Base-by-base conservation (phyloP, 2,888 invertebrate genomes). In the Harpagoxenus sublaevis region DNA sequence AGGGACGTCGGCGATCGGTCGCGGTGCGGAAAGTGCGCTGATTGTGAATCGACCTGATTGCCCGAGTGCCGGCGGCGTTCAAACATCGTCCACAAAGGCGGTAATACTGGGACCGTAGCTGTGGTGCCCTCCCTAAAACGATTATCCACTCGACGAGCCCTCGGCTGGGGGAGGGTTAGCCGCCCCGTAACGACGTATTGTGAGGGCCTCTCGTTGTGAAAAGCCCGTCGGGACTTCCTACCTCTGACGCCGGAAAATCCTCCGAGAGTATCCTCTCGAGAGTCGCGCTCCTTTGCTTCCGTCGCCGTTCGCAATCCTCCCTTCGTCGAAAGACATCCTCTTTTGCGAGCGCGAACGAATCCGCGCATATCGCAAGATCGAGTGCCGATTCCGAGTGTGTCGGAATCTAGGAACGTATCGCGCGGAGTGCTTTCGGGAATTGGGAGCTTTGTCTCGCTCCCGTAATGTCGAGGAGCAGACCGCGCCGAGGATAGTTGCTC, bases 1-100 rank as follows among this genome's bases (percentile, higher is more conserved):
- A 5, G 53, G 79, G 12, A 62, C 15, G 65, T n/a, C 81, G 86
- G 81, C 90, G 90, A 90, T 90, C 90, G 87, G 86, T 74, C 88
- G 88, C 81, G 85, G 77, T 77, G 88, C 86, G 89, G 88, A 88
- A 90, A 92, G 89, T 92, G 92, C 92, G 91, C 91, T 92, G 92
- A 92, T 93, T 93, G 92, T 94, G 94, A 94, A 94, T 94, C 93
- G 93, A 92, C 91, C 93, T 92, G 93, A 94, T 94, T 94, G 93
- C 93, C 93, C 92, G 91, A 94, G 93, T 93, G 93, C 92, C 92
- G 91, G 87, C 89, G 92, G 91, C 92, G 92, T 92, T 93, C 93
- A 93, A 94, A 94, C 94, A 94, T 92, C 92, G 90, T 90, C 92
- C 92, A 93, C 94, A 94, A 93, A 93, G 92, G 93, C 93, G 92